Evolutionary conservation across 2,797 vertebrate species (phyloP).

Genomic region (Stomatorhinus walkeri): DNA sequence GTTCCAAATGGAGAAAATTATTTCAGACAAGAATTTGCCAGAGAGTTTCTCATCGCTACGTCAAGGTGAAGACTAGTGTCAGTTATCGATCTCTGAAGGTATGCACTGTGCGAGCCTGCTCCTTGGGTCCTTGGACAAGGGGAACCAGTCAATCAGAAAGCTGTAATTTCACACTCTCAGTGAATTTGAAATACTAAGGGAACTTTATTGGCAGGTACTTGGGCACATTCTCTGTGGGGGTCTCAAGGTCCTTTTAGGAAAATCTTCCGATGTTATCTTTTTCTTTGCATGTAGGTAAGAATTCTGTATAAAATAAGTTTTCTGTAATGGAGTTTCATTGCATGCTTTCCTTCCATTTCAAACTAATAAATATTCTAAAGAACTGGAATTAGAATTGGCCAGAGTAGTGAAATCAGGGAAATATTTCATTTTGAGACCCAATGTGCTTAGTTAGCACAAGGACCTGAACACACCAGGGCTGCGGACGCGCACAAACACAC

Average conservation of each 20-base stretch:
- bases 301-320: not conserved
- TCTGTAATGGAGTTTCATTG: not conserved
- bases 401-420: not conserved
- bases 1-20: not conserved
- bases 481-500: not conserved
- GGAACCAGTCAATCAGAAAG: not conserved
- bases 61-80: not conserved
- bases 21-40: not conserved
- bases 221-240: not conserved
- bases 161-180: not conserved
- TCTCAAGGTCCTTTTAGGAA: not conserved
- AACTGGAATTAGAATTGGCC: not conserved
- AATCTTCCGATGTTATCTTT: not conserved
- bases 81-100: not conserved
- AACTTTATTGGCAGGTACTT: not conserved
- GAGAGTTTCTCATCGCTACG: not conserved
- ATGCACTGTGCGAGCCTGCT: not conserved
- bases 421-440: not conserved
- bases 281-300: not conserved
- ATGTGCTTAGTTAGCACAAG: not conserved
- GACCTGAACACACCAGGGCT: constrained; percentile 17
- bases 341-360: not conserved
- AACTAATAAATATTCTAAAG: not conserved
- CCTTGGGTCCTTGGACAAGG: not conserved
- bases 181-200: not conserved